Evolutionary conservation across 2,113 vertebrate species (phyloP).

Genomic region (Laticauda laticaudata): DNA sequence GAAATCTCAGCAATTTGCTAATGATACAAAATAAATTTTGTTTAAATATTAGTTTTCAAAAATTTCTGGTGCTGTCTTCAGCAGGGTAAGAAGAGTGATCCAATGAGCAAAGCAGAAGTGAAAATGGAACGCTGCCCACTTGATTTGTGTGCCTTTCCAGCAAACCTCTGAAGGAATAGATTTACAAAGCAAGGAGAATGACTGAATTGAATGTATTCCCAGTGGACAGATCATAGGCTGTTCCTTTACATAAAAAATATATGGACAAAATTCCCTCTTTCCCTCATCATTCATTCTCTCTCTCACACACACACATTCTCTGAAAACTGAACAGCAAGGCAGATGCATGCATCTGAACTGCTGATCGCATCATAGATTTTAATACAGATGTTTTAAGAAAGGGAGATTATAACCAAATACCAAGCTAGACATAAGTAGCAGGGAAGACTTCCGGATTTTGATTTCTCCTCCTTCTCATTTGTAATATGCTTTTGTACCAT

Average conservation of each 20-base stretch:
- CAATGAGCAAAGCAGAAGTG: conserved; percentile 24
- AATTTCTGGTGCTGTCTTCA: background rate
- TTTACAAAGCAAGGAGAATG: conserved; percentile 64
- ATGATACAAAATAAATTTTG: background rate
- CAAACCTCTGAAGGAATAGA: conserved; percentile 61
- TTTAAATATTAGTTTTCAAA: background rate
- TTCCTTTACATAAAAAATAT: conserved; percentile 72
- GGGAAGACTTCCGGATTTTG: background rate
- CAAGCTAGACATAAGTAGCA: background rate
- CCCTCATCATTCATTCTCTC: background rate
- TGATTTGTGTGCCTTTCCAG: conserved; percentile 62
- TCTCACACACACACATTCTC: background rate
- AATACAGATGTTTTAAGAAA: conserved; percentile 22
- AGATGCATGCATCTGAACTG: conserved; percentile 35
- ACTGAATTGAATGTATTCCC: conserved; percentile 74
- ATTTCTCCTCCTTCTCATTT: conserved; percentile 13
- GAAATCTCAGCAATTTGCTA: conserved; percentile 11
- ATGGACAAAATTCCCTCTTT: conserved; percentile 50
- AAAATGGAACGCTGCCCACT: conserved; percentile 58
- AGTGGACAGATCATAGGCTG: conserved; percentile 62
- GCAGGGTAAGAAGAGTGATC: background rate
- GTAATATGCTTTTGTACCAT: background rate
- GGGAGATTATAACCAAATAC: background rate
- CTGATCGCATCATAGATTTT: background rate
- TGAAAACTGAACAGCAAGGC: conserved; percentile 27